Conservation (phyloP, 1,140 invertebrate species). For the Leptinotarsa undecemlineata region DNA sequence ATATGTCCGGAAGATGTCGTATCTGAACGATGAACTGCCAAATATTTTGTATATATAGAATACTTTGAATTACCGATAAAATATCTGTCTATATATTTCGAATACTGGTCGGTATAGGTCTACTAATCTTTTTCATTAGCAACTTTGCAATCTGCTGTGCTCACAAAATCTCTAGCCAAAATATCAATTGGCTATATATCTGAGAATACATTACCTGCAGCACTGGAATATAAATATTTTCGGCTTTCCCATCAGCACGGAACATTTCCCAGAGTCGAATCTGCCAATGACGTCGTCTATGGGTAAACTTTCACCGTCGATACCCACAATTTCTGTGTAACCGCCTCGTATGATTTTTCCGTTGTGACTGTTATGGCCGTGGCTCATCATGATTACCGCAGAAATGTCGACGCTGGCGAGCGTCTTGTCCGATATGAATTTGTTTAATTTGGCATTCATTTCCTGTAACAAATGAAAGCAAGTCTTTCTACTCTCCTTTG, state of each 20-base stretch:
- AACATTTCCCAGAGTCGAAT: slow-evolving; percentile 66
- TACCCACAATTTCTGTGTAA: slow-evolving; percentile 52
- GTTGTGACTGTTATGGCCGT: slow-evolving; percentile 55
- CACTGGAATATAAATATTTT: slow-evolving; percentile 79
- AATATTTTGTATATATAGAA: too few relatives aligned
- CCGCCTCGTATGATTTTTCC: slow-evolving; percentile 29
- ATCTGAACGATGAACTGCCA: too few relatives aligned
- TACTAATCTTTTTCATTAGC: background rate
- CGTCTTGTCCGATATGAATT: slow-evolving; percentile 28
- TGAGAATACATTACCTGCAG: slow-evolving; percentile 33
- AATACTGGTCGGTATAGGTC: background rate
- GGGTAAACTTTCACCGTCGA: slow-evolving; percentile 56
- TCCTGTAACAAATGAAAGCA: slow-evolving; percentile 20
- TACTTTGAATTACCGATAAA: too few relatives aligned
- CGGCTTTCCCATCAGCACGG: slow-evolving; percentile 66
- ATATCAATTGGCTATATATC: too few relatives aligned
- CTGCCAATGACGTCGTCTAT: slow-evolving; percentile 60
- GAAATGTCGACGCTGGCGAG: slow-evolving; percentile 58
- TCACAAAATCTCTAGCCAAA: too few relatives aligned
- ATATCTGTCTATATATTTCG: background rate
- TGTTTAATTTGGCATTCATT: slow-evolving; percentile 30
- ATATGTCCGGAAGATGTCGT: too few relatives aligned
- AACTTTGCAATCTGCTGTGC: background rate
- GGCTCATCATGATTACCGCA: slow-evolving; percentile 64
- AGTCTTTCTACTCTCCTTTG: too few relatives aligned